These are phyloP conservation scores for Esperia sulphurella DNA, from an alignment of 2,888 invertebrate genomes.

Conservation along the genomic window DNA sequence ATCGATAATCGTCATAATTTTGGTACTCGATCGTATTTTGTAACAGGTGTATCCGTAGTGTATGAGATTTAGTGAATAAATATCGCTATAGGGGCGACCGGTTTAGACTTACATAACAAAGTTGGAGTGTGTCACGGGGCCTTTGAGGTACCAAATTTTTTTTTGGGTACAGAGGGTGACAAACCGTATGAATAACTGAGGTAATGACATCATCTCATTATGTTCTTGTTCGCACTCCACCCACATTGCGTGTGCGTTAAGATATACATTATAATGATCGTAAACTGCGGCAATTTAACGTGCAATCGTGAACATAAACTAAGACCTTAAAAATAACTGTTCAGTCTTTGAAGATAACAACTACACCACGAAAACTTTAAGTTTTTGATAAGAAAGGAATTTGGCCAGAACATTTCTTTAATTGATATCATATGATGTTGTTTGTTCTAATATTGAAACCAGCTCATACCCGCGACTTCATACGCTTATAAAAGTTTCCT, in stretches of 20 bases:
- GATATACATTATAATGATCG: neutral
- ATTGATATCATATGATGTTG: no score
- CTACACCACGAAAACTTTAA: no score
- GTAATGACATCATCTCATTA: slow-evolving; percentile 69
- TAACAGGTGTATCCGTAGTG: slow-evolving; percentile 48
- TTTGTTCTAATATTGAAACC: no score
- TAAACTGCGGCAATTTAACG: neutral
- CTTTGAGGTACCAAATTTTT: neutral
- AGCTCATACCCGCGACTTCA: no score
- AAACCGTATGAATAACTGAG: slow-evolving; percentile 48
- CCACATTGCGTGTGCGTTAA: slow-evolving; percentile 59
- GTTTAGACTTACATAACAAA: slow-evolving; percentile 56
- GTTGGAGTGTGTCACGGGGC: slow-evolving; percentile 45
- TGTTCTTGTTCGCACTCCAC: slow-evolving; percentile 61
- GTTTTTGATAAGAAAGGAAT: no score
- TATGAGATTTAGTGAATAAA: slow-evolving; percentile 59
- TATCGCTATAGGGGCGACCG: slow-evolving; percentile 35
- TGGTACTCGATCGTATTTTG: slow-evolving; percentile 22
- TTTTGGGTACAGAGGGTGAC: slow-evolving; percentile 33
- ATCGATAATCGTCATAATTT: slow-evolving; percentile 5
- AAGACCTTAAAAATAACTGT: no score
- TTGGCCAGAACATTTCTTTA: no score
- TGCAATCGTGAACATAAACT: neutral
- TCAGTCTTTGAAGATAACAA: no score
- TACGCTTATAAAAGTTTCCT: no score